Conservation (phyloP, 2,113 vertebrate species). For the Erythrocebus patas region DNA sequence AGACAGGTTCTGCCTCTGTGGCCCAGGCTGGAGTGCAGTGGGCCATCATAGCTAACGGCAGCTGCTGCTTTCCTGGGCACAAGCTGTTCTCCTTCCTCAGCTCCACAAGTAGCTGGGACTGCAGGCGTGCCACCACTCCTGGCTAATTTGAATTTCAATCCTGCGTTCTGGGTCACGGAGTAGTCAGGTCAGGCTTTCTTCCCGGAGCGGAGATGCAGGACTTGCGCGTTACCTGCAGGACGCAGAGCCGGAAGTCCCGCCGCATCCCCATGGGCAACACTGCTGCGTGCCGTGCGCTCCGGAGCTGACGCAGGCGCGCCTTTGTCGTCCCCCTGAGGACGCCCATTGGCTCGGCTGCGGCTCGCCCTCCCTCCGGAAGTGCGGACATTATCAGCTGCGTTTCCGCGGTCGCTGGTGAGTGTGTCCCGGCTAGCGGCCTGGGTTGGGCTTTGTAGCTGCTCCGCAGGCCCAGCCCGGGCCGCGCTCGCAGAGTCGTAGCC, state of each 20-base stretch:
- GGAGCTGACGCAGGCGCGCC: background rate
- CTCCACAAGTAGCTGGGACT: too few species aligned
- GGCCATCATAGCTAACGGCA: too few species aligned
- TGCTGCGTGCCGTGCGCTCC: fast-evolving
- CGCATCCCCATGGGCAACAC: fast-evolving
- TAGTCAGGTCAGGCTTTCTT: background rate
- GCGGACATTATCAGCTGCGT: background rate
- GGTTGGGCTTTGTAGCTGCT: background rate
- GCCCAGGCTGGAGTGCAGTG: too few species aligned
- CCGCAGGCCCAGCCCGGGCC: background rate
- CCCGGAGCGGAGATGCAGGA: fast-evolving
- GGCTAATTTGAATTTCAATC: background rate
- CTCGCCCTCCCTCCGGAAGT: conserved; percentile 50
- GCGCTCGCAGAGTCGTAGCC: too few species aligned
- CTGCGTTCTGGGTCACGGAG: fast-evolving
- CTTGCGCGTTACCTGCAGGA: too few species aligned
- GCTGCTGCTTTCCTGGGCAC: fast-evolving
- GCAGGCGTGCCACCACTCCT: too few species aligned
- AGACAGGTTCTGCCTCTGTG: too few species aligned
- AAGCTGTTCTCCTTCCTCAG: too few species aligned
- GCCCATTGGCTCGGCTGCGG: background rate
- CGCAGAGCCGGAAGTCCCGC: background rate
- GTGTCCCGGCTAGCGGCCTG: fast-evolving
- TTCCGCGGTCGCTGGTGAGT: background rate
- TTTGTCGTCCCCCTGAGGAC: background rate